A percentile compares a stretch with the other conserved stretches of the same genome.
Evolutionary conservation across 2,113 vertebrate genomes (phyloP).

Genomic region (Chamaetylas fuelleborni): DNA sequence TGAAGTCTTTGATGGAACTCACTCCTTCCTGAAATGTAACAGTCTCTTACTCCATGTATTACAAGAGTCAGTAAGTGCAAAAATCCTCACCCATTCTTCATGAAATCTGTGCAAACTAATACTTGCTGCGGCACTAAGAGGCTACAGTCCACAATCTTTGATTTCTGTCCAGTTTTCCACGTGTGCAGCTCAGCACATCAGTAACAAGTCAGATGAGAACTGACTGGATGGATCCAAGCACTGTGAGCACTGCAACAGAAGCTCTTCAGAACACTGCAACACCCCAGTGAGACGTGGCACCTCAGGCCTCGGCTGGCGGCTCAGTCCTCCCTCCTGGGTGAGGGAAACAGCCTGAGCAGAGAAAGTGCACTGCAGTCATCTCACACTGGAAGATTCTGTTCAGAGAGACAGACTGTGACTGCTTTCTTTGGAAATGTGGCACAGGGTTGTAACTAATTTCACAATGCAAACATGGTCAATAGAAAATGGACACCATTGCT

Average conservation of each 20-base stretch:
- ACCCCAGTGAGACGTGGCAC: not conserved
- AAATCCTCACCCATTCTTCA: conserved; percentile 38
- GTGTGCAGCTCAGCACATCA: not conserved
- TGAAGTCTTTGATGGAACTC: conserved; percentile 15
- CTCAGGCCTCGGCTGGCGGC: not conserved
- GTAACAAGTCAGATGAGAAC: not conserved
- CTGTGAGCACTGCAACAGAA: not conserved
- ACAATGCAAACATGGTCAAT: conserved; percentile 20
- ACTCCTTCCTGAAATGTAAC: conserved; percentile 38
- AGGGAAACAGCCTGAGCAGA: conserved; percentile 65
- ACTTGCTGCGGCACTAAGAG: not conserved
- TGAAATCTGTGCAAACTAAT: conserved; percentile 32
- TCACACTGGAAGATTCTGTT: conserved; percentile 25
- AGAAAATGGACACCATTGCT: not conserved
- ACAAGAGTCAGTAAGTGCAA: conserved; percentile 52
- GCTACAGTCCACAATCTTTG: not conserved
- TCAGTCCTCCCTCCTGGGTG: not conserved
- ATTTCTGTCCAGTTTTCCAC: not conserved
- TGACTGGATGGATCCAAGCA: not conserved
- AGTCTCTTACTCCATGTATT: conserved; percentile 29
- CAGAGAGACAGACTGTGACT: not conserved
- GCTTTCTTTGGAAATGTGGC: conserved; percentile 64
- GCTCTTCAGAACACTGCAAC: not conserved
- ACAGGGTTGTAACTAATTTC: conserved; percentile 41
- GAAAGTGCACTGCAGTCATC: conserved; percentile 2